phyloP scores from a whole-genome alignment of 2,797 vertebrate species.

The Hafferia zeledoni region DNA sequence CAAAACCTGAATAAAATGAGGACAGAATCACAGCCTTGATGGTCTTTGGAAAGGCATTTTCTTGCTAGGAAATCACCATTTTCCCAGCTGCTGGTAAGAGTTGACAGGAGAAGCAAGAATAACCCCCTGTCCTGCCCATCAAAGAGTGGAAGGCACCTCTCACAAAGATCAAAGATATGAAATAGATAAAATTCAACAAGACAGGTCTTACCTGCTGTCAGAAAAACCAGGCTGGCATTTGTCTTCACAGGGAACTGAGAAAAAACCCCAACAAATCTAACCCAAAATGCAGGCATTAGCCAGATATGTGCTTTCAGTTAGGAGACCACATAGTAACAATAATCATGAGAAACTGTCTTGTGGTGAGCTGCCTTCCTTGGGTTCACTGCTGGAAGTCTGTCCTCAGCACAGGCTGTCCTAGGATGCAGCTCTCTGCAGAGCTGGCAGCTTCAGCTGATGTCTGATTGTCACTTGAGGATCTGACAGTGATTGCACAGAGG shows the following conservation, averaged over 20 bases:
- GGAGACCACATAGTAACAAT: background rate
- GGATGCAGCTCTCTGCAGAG: background rate
- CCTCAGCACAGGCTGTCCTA: background rate
- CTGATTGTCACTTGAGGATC: background rate
- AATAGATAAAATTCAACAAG: background rate
- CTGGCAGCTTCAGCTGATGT: fast-evolving
- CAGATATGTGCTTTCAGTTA: background rate
- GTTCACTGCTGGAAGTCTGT: background rate
- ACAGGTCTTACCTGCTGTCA: background rate
- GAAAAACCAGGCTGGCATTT: background rate
- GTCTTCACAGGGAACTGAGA: background rate
- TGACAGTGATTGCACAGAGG: background rate
- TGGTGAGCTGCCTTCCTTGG: background rate
- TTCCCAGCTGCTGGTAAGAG: background rate
- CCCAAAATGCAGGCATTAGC: background rate
- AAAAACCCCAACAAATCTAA: fast-evolving
- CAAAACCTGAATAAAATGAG: background rate
- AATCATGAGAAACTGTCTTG: background rate
- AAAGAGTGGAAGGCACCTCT: background rate
- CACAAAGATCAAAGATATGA: background rate
- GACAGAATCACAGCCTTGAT: background rate
- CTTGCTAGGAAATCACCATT: background rate
- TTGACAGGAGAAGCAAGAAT: background rate
- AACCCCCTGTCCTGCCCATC: background rate
- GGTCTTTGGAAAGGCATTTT: background rate